Conservation (phyloP, 1,140 invertebrate species). For the Neodiprion pinetum region DNA sequence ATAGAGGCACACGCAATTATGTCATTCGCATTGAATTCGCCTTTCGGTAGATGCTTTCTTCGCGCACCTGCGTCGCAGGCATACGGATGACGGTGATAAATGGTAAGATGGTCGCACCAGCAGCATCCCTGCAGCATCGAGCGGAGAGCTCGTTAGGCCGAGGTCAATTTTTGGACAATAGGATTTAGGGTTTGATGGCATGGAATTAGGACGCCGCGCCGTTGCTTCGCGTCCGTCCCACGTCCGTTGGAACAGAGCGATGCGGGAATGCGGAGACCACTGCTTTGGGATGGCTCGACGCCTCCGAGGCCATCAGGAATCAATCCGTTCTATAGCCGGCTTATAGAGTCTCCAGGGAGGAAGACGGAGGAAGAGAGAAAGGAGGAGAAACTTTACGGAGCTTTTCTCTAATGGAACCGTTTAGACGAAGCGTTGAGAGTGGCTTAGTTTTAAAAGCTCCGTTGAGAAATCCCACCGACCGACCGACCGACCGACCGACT, state of each 20-base stretch:
- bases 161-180: too few species aligned
- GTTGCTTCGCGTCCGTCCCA: constrained; percentile 18
- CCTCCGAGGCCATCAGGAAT: not conserved
- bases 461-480: not conserved
- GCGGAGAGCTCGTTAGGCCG: too few species aligned
- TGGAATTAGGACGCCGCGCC: too few species aligned
- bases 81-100: too few species aligned
- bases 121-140: too few species aligned
- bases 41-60: too few species aligned
- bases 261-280: constrained; percentile 7
- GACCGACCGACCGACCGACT: not conserved
- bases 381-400: not conserved
- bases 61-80: too few species aligned
- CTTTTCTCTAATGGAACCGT: constrained; percentile 2
- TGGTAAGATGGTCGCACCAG: too few species aligned
- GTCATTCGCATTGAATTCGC: too few species aligned
- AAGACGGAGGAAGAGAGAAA: not conserved
- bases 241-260: constrained; percentile 27
- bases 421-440: constrained; percentile 1
- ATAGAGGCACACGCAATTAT: too few species aligned
- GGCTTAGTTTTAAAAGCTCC: constrained; percentile 5
- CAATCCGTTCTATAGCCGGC: constrained; percentile 1
- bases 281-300: too few species aligned
- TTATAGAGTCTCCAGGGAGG: not conserved
- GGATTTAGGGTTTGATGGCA: too few species aligned